Percentiles rank a stretch among this genome's conserved stretches.
phyloP scores from a whole-genome alignment of 2,797 vertebrate species.

The Allobates femoralis region DNA sequence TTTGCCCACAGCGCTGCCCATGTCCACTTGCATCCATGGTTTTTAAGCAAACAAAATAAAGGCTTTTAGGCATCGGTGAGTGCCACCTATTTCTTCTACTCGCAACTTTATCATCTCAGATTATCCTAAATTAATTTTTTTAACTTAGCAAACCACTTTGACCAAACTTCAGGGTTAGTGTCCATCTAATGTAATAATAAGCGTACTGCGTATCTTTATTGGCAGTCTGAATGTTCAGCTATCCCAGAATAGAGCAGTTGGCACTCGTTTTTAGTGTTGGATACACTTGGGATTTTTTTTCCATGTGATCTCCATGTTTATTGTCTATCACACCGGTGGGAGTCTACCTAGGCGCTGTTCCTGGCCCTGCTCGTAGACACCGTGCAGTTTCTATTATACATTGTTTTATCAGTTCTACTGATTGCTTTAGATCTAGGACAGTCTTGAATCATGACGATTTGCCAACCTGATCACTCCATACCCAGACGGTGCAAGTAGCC shows the following conservation, averaged over 20 bases:
- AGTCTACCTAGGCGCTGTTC: slow-evolving; percentile 5
- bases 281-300: neutral
- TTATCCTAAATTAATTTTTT: too few species aligned
- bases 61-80: too few species aligned
- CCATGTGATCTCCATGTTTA: neutral
- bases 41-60: too few species aligned
- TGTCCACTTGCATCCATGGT: too few species aligned
- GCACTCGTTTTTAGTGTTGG: too few species aligned
- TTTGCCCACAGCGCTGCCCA: too few species aligned
- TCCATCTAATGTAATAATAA: neutral
- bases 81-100: too few species aligned
- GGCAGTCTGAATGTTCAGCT: neutral
- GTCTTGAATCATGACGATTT: neutral
- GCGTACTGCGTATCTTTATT: neutral
- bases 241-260: neutral
- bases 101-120: too few species aligned
- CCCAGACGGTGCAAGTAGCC: neutral
- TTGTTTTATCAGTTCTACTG: slow-evolving; percentile 22
- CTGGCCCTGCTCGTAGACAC: neutral
- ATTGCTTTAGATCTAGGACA: slow-evolving; percentile 2
- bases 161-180: neutral
- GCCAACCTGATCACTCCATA: neutral
- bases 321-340: slow-evolving; percentile 13
- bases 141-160: neutral
- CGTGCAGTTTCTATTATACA: slow-evolving; percentile 14